Percentiles rank a stretch among this genome's conserved stretches.
phyloP scores from a whole-genome alignment of 1,140 invertebrate genomes.

The Anagrus nilaparvatae region DNA sequence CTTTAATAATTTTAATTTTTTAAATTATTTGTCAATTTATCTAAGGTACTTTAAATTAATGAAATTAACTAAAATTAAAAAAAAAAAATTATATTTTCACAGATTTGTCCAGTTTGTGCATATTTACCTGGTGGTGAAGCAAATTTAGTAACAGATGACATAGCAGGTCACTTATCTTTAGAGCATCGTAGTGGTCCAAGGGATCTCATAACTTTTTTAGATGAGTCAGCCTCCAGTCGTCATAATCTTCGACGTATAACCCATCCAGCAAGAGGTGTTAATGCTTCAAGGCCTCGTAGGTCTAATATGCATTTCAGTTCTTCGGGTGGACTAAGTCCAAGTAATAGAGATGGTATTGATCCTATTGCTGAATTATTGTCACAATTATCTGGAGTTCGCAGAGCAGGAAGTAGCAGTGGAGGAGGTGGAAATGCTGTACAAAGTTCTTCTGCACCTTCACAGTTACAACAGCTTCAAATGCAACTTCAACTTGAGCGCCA shows the following conservation, averaged over 20 bases:
- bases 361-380: slow-evolving; percentile 89
- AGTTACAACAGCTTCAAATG: slow-evolving; percentile 82
- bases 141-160: slow-evolving; percentile 95
- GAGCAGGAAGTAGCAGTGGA: slow-evolving; percentile 44
- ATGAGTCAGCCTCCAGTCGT: slow-evolving; percentile 74
- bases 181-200: slow-evolving; percentile 83
- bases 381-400: slow-evolving; percentile 80
- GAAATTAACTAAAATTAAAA: background rate
- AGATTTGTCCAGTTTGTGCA: slow-evolving; percentile 94
- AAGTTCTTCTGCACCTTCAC: slow-evolving; percentile 57
- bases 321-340: slow-evolving; percentile 73
- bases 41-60: background rate
- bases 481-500: slow-evolving; percentile 79
- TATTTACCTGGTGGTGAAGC: slow-evolving; percentile 91
- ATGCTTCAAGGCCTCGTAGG: slow-evolving; percentile 61
- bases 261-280: slow-evolving; percentile 65
- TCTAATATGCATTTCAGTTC: slow-evolving; percentile 88
- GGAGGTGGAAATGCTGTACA: slow-evolving; percentile 28
- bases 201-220: slow-evolving; percentile 80
- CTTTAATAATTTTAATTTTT: too few relatives aligned
- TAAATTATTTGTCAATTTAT: too few relatives aligned
- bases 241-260: slow-evolving; percentile 79
- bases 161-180: slow-evolving; percentile 87
- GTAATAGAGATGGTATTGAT: slow-evolving; percentile 80
- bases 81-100: slow-evolving; percentile 10